Evolutionary conservation across 1,140 invertebrate genomes (phyloP).

Genomic region (Cyclargus thomasi): DNA sequence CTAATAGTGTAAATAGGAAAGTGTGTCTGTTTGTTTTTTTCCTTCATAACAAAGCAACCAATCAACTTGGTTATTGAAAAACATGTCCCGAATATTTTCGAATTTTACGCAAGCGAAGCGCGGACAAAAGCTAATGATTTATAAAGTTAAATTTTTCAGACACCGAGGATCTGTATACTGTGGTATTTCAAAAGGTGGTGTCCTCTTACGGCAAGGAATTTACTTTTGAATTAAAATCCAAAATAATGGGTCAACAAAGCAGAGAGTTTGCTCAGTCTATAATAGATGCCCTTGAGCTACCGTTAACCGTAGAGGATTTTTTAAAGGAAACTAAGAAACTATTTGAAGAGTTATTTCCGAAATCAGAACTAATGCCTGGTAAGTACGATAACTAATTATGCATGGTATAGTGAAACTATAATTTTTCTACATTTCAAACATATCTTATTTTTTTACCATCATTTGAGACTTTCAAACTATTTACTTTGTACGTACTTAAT

Average conservation of each 20-base stretch:
- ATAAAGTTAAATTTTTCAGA: conserved; percentile 75
- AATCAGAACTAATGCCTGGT: conserved; percentile 81
- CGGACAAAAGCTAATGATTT: too few relatives aligned
- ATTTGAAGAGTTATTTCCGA: conserved; percentile 78
- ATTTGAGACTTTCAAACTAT: too few relatives aligned
- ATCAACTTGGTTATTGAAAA: too few relatives aligned
- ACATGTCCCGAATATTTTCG: too few relatives aligned
- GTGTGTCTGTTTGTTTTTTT: too few relatives aligned
- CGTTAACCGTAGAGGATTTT: conserved; percentile 83
- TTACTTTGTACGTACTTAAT: too few relatives aligned
- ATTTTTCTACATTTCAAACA: too few relatives aligned
- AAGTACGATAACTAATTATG: conserved; percentile 26
- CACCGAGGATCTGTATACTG: conserved; percentile 86
- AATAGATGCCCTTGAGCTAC: conserved; percentile 81
- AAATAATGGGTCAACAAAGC: conserved; percentile 85
- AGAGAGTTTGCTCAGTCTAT: conserved; percentile 77
- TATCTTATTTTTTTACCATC: too few relatives aligned
- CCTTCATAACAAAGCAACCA: too few relatives aligned
- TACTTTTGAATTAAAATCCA: conserved; percentile 84
- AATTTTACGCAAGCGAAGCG: too few relatives aligned
- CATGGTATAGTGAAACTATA: too few relatives aligned
- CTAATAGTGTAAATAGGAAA: too few relatives aligned
- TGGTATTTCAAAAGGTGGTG: conserved; percentile 81
- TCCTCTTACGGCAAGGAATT: conserved; percentile 82
- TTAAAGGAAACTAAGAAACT: conserved; percentile 53